Evolutionary conservation across 2,113 vertebrate species (phyloP), one percentile per base, ranked within the genome.

Genomic region (Passer montanus): DNA sequence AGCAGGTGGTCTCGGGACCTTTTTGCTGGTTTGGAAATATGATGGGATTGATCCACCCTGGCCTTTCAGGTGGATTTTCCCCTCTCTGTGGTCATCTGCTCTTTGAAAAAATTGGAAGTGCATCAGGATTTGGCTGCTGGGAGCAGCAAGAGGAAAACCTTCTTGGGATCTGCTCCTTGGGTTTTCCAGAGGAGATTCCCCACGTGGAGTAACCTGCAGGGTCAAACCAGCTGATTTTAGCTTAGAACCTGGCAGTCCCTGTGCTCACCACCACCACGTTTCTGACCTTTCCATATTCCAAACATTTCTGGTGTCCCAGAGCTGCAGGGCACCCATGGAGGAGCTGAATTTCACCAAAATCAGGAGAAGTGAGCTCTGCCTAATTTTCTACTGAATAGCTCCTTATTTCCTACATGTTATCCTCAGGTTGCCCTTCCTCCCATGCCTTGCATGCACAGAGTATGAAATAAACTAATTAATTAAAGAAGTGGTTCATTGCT

Each of bases 251-350:
- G 26, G 4, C 1, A 1, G 15, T 50, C 6, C 35, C 62, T 26
- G 41, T 0, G 1, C 55, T 84, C 50, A 20, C 35, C 64, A 19
- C 4, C 22, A 18, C 13, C 33, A 3, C 0, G 0, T 9, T 30
- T 47, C 50, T 2, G 3, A 19, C 31, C 11, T 86, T 31, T 16
- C 56, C 43, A 7, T 3, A 1, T 27, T 18, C 41, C 58, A 49
- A 78, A 53, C 19, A 1, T 37, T 72, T 16, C 52, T 46, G 62
- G 27, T 50, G 23, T 39, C 62, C 46, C 62, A 53, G 68, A 8
- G 43, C 41, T 92, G 52, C 43, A 8, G 33, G 58, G 11, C 15
- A 28, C 30, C 59, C 13, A 0, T 8, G 27, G 53, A 21, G 44
- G 15, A 91, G 37, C 43, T 63, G 70, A 27, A 28, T 46, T 88